Conservation (phyloP, 2,888 invertebrate genomes). For the Apantesis nais region DNA sequence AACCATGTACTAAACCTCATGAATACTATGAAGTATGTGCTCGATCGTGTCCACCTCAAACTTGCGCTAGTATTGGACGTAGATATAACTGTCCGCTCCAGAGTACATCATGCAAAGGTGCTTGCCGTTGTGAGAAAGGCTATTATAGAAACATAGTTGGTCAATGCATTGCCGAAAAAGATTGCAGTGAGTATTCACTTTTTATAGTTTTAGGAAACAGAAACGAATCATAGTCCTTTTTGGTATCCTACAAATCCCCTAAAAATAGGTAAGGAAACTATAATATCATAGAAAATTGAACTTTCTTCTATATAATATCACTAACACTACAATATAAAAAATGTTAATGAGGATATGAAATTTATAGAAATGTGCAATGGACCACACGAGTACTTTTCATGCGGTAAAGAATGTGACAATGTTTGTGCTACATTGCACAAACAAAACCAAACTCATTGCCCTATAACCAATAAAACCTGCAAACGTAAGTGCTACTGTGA, state of each 20-base stretch:
- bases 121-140: conserved; percentile 55
- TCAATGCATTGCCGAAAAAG: conserved; percentile 40
- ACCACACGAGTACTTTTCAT: conserved; percentile 58
- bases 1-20: conserved; percentile 22
- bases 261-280: no score
- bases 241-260: no score
- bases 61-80: conserved; percentile 43
- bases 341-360: neutral
- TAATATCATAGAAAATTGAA: neutral
- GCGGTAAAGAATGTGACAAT: conserved; percentile 66
- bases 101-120: conserved; percentile 24
- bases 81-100: conserved; percentile 26
- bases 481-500: conserved; percentile 58
- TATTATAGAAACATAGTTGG: conserved; percentile 47
- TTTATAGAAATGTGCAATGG: conserved; percentile 49
- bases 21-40: conserved; percentile 44
- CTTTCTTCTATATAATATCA: neutral
- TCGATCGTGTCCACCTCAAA: conserved; percentile 47
- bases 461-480: conserved; percentile 53
- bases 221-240: no score
- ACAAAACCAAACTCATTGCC: conserved; percentile 54
- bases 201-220: no score
- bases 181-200: conserved; percentile 45
- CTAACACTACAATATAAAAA: neutral
- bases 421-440: conserved; percentile 55